Percentiles rank a stretch among this genome's conserved stretches.
These are phyloP conservation scores for Lindbergichthys nudifrons DNA, from an alignment of 2,797 vertebrate genomes.

Conservation along the genomic window DNA sequence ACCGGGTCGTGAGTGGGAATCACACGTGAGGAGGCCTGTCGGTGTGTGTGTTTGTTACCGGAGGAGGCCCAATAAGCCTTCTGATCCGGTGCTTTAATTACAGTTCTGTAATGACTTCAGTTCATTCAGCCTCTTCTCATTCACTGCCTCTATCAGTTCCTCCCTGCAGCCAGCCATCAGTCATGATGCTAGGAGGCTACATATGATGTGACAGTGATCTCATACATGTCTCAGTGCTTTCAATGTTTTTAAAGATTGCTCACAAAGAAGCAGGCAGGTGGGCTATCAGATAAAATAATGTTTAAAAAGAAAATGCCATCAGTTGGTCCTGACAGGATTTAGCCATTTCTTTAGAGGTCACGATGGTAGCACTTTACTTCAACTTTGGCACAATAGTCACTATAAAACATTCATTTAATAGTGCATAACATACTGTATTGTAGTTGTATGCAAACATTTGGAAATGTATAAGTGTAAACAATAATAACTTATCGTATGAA, in stretches of 20 bases:
- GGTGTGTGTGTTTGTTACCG: constrained; percentile 13
- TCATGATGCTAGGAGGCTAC: too few species aligned
- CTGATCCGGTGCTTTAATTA: constrained; percentile 5
- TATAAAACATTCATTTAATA: not conserved
- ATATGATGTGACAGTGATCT: not conserved
- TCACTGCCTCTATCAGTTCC: not conserved
- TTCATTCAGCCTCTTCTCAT: constrained; percentile 12
- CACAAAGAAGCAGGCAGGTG: not conserved
- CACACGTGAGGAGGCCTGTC: constrained; percentile 42
- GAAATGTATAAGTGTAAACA: not conserved
- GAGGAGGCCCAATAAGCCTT: constrained; percentile 45
- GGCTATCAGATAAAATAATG: not conserved
- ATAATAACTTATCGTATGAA: not conserved
- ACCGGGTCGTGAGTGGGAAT: constrained; percentile 7
- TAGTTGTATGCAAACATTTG: not conserved
- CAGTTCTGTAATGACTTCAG: not conserved
- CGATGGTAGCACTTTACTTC: not conserved
- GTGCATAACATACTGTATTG: not conserved
- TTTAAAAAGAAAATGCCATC: too few species aligned
- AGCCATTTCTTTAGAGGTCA: too few species aligned
- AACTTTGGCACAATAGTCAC: not conserved
- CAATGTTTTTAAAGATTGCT: not conserved
- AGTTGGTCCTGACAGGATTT: too few species aligned
- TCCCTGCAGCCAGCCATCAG: constrained; percentile 5
- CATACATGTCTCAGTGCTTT: not conserved